Conservation (phyloP, 1,140 invertebrate genomes). For the Bombus sibiricus region DNA sequence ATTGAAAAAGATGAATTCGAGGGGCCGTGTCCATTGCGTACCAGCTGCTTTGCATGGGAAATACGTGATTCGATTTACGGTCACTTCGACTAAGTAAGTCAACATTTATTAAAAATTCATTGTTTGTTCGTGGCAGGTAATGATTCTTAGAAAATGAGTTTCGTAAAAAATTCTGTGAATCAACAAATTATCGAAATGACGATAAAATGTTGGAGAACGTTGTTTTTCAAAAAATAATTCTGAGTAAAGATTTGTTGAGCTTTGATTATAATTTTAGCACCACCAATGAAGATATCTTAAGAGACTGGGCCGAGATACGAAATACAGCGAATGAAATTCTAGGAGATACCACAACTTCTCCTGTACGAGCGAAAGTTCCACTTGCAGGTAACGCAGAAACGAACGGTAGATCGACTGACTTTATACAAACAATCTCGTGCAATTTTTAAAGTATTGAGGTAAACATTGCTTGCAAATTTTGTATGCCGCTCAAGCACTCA, state of each 20-base stretch:
- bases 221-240: neutral
- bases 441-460: neutral
- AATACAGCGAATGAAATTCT: slow-evolving; percentile 90
- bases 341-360: slow-evolving; percentile 80
- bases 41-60: slow-evolving; percentile 94
- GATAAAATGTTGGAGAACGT: neutral
- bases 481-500: neutral
- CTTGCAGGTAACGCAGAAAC: slow-evolving; percentile 86
- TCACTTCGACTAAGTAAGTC: slow-evolving; percentile 91
- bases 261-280: slow-evolving; percentile 84
- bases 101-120: no score
- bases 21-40: slow-evolving; percentile 94
- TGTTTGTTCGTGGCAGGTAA: no score
- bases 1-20: slow-evolving; percentile 93
- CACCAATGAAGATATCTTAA: slow-evolving; percentile 93
- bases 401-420: neutral
- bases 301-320: slow-evolving; percentile 95
- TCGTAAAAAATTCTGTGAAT: no score
- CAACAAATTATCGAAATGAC: neutral
- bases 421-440: slow-evolving; percentile 11
- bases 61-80: slow-evolving; percentile 95
- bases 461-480: neutral
- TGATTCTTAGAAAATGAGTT: no score
- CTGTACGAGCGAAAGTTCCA: slow-evolving; percentile 86
- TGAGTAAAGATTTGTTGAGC: neutral